These are phyloP conservation scores for Felis chaus DNA, from an alignment of 2,113 vertebrate genomes.

Conservation along the genomic window DNA sequence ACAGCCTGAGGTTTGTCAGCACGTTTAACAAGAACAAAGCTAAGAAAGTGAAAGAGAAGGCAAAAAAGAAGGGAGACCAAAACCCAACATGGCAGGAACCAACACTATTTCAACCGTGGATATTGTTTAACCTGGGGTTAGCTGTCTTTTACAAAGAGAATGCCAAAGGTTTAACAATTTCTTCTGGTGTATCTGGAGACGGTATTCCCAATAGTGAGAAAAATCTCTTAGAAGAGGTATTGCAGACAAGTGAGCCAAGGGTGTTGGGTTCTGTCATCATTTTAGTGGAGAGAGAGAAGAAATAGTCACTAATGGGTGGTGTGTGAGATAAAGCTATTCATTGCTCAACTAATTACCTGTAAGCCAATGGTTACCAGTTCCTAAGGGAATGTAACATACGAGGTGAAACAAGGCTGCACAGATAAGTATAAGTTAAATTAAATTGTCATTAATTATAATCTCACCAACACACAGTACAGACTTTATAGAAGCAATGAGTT, in stretches of 20 bases:
- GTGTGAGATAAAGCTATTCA: neutral
- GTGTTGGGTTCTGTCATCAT: neutral
- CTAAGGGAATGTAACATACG: neutral
- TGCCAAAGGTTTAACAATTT: neutral
- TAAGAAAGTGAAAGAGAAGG: slow-evolving; percentile 54
- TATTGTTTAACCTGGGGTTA: neutral
- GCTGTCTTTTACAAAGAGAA: slow-evolving; percentile 39
- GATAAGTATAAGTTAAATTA: neutral
- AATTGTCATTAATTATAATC: neutral
- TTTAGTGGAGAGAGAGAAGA: neutral
- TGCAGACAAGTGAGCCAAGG: neutral
- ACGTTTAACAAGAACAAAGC: slow-evolving; percentile 48
- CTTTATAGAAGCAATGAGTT: neutral
- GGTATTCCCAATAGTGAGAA: neutral
- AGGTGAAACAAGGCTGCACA: neutral
- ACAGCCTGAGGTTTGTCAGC: slow-evolving; percentile 48
- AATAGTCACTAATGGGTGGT: neutral
- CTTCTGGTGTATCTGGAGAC: neutral
- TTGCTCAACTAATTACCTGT: neutral
- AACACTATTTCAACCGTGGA: slow-evolving; percentile 29
- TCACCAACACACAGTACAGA: neutral
- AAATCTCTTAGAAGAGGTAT: neutral
- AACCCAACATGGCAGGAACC: neutral
- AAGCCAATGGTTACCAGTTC: neutral
- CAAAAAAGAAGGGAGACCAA: slow-evolving; percentile 62